A percentile compares a stretch with the other conserved stretches of the same genome.
These are phyloP conservation scores for Micoletzkya japonica DNA, from an alignment of 2,888 invertebrate species.

Conservation along the genomic window DNA sequence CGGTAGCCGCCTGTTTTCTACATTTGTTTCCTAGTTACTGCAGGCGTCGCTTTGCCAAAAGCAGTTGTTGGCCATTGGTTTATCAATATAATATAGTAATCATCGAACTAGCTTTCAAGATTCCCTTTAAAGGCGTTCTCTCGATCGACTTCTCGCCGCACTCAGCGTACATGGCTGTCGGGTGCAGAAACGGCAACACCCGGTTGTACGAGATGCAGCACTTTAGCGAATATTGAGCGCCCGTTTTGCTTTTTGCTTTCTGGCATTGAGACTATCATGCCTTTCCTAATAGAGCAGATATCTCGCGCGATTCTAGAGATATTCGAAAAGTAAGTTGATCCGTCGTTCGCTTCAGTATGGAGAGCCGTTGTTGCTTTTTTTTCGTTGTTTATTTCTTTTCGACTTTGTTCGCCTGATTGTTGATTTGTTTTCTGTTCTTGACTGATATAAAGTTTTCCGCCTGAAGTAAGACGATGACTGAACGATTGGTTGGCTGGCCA, in stretches of 20 bases:
- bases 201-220: conserved; percentile 25
- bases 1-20: not conserved
- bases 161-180: conserved; percentile 18
- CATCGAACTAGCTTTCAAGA: too few species aligned
- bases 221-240: conserved; percentile 20
- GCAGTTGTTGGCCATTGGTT: not conserved
- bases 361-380: not conserved
- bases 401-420: too few species aligned
- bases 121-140: not conserved
- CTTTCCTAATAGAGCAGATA: not conserved
- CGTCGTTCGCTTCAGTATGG: conserved; percentile 4
- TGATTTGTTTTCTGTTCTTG: too few species aligned
- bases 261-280: too few species aligned
- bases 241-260: not conserved
- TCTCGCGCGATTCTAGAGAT: not conserved
- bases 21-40: not conserved
- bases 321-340: not conserved
- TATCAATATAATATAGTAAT: too few species aligned
- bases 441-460: too few species aligned
- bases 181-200: conserved; percentile 13
- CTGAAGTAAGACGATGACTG: too few species aligned
- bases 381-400: too few species aligned
- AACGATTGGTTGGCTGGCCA: too few species aligned
- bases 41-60: not conserved
- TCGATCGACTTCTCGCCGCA: conserved; percentile 28